phyloP scores from a whole-genome alignment of 2,113 vertebrate genomes.

The Phycodurus eques region DNA sequence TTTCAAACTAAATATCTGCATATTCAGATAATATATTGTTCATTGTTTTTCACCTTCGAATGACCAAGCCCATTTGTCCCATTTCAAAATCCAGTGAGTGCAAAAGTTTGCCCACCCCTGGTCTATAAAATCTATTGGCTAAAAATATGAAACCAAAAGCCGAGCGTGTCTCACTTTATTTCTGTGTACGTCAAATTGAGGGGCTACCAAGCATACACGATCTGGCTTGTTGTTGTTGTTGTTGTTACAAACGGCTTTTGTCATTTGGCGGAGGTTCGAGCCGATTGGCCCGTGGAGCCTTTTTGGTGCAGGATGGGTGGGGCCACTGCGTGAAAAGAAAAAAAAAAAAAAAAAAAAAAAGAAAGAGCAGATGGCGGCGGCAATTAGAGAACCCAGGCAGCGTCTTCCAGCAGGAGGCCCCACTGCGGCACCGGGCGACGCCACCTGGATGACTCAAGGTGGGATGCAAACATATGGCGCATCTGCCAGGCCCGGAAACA shows the following conservation, averaged over 20 bases:
- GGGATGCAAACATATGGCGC: conserved; percentile 66
- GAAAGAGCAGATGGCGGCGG: conserved; percentile 72
- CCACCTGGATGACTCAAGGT: conserved; percentile 73
- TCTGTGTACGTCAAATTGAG: no score
- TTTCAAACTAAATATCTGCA: no score
- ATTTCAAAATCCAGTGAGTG: no score
- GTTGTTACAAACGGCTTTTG: not conserved
- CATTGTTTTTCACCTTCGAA: no score
- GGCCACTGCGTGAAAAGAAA: conserved; percentile 1
- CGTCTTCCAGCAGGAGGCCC: conserved; percentile 65
- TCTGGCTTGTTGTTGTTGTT: not conserved
- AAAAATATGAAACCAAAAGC: no score
- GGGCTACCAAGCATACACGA: no score
- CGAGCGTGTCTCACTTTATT: no score
- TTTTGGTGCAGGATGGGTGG: conserved; percentile 7
- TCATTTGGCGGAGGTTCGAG: not conserved
- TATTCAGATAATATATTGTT: no score
- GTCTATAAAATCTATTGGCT: no score
- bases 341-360: conserved; percentile 64
- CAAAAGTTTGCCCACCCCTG: no score
- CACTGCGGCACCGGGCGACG: conserved; percentile 60
- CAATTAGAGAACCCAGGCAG: conserved; percentile 71
- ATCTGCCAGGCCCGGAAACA: conserved; percentile 62
- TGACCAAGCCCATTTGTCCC: no score
- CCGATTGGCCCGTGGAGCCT: not conserved